Base-by-base conservation (phyloP, 37 sponge, comb jelly and placozoan genomes). In the Axinella damicornis region DNA sequence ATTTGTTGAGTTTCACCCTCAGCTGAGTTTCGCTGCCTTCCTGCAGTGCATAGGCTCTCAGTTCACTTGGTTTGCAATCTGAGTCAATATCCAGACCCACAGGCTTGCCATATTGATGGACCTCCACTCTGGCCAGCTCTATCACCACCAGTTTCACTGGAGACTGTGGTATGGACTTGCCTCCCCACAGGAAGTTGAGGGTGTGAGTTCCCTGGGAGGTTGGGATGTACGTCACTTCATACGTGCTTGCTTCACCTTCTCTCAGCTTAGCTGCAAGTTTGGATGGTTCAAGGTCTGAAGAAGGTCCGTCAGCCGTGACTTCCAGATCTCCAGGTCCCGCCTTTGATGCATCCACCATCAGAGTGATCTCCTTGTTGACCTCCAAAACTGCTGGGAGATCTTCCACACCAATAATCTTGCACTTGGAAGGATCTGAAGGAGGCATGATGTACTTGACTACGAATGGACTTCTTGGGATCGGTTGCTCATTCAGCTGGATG, bases 1-100 rank as follows among this genome's bases (percentile, higher is more conserved):
- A 65, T 64, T 92, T 88, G 61, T 38, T 82, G 25, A 93, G 53
- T 32, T 74, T 89, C 33, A 88, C 86, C 46, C 88, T 93, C 15
- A 41, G 30, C 33, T 85, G 74, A 12, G 64, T 64, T 36, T 24
- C 53, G 36, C 74, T 93, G 57, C 73, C 76, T 25, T 78, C 57
- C 37, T 74, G 73, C 22, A 80, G 57, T 21, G 60, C 75, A 61
- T 81, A 32, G 1, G 79, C 86, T 20, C 61, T 76, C 33, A 92
- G 53, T 0, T 91, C 89, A 30, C 79, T 72, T 18, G 64, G 64
- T 37, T 82, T 91, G 38, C 63, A 18, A 73, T 80, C 85, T 17
- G 59, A 21, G 2, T 24, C 16, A 17, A 90, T 35, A 30, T 85
- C 77, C 16, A 88, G 20, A 30, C 39, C 74, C 2, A 89, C 76